Evolutionary conservation across 2,888 invertebrate species (phyloP).

Genomic region (Punctoribates punctum): DNA sequence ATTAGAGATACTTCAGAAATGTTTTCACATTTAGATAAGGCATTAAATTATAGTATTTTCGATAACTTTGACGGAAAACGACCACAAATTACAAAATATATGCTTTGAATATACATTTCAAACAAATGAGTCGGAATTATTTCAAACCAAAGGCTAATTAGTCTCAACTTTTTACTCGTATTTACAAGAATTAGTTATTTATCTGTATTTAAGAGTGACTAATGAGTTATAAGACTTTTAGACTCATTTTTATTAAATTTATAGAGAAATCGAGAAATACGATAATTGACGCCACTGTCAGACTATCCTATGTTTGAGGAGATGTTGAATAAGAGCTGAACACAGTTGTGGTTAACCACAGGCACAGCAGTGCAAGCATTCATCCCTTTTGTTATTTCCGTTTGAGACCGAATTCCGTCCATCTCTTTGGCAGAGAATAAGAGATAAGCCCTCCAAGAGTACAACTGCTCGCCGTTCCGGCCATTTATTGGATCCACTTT

Average conservation of each 20-base stretch:
- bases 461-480: conserved; percentile 27
- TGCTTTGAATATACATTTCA: background rate
- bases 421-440: conserved; percentile 15
- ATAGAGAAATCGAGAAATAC: background rate
- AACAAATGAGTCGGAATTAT: too few relatives aligned
- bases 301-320: too few relatives aligned
- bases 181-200: too few relatives aligned
- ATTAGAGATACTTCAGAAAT: background rate
- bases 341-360: conserved; percentile 12
- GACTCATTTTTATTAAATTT: too few relatives aligned
- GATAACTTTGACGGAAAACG: conserved; percentile 3
- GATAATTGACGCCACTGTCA: conserved; percentile 25
- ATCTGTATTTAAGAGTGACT: too few relatives aligned
- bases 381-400: conserved; percentile 39
- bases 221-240: too few relatives aligned
- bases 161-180: too few relatives aligned
- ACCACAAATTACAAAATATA: background rate
- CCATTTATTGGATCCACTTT: conserved; percentile 39
- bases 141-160: too few relatives aligned
- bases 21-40: conserved; percentile 13
- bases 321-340: background rate
- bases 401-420: conserved; percentile 23
- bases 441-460: conserved; percentile 21
- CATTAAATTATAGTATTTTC: background rate
- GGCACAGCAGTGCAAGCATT: background rate